A percentile compares a stretch with the other conserved stretches of the same genome.
These are phyloP conservation scores for Plebejus argus DNA, from an alignment of 2,888 invertebrate genomes.

Conservation along the genomic window DNA sequence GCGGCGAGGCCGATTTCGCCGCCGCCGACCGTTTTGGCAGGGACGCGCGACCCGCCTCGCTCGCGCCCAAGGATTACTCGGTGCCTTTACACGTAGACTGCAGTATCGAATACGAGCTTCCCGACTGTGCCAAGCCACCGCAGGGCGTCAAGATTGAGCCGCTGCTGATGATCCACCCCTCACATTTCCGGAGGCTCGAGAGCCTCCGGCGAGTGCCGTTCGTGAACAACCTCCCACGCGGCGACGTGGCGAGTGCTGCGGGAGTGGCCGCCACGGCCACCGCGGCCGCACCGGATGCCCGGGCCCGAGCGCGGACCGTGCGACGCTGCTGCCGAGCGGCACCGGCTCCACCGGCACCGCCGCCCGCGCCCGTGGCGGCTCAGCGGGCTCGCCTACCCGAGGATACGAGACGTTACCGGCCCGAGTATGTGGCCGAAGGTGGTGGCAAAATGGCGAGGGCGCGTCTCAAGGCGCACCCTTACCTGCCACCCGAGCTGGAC, in stretches of 20 bases:
- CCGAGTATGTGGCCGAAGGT: conserved; percentile 51
- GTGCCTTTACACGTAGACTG: conserved; percentile 94
- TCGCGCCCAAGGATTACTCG: conserved; percentile 89
- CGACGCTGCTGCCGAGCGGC: conserved; percentile 52
- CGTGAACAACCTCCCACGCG: conserved; percentile 89
- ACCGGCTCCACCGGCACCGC: conserved; percentile 48
- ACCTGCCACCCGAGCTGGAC: conserved; percentile 58
- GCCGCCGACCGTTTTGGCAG: conserved; percentile 71
- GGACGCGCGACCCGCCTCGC: conserved; percentile 73
- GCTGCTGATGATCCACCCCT: conserved; percentile 93
- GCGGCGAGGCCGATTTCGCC: conserved; percentile 75
- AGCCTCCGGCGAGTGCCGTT: conserved; percentile 90
- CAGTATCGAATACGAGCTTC: conserved; percentile 95
- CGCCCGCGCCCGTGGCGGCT: conserved; percentile 56
- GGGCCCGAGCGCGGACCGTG: conserved; percentile 48
- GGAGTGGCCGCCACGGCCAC: conserved; percentile 46
- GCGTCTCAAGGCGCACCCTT: conserved; percentile 53
- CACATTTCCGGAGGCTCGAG: conserved; percentile 93
- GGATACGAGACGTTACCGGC: conserved; percentile 42
- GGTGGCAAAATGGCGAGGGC: conserved; percentile 48
- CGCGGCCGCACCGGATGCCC: conserved; percentile 50
- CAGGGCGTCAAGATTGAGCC: conserved; percentile 91
- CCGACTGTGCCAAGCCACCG: conserved; percentile 93
- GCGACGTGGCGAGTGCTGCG: conserved; percentile 65
- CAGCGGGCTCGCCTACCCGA: conserved; percentile 46